Conservation (phyloP, 1,140 invertebrate genomes). For the Parapsyche elsis region DNA sequence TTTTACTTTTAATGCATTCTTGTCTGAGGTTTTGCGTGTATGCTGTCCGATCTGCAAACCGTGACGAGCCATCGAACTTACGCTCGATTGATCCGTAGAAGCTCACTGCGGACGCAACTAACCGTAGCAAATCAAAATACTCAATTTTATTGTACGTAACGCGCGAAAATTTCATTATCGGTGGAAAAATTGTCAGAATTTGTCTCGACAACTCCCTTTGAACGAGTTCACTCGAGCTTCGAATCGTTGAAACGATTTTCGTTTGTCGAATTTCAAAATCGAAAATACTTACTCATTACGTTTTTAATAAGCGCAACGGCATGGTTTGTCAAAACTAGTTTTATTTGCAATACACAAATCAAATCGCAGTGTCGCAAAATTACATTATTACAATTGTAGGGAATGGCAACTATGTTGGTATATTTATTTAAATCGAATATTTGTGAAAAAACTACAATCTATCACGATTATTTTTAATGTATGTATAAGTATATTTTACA, state of each 20-base stretch:
- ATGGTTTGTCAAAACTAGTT: constrained; percentile 11
- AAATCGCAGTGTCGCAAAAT: constrained; percentile 14
- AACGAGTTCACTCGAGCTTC: neutral
- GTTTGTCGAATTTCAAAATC: neutral
- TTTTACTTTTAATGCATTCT: neutral
- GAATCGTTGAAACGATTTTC: neutral
- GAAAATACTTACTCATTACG: neutral
- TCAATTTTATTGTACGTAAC: neutral
- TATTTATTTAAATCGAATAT: no score
- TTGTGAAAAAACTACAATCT: no score
- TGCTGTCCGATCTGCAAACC: neutral
- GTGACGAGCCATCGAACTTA: neutral
- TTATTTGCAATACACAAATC: constrained; percentile 1
- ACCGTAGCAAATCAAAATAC: neutral
- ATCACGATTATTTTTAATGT: no score
- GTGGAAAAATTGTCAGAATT: neutral
- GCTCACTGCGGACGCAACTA: neutral
- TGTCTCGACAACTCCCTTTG: neutral
- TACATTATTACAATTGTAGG: neutral
- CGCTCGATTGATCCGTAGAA: neutral
- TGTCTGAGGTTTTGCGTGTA: neutral
- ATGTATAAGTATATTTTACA: no score
- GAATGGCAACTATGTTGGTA: no score
- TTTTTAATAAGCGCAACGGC: constrained; percentile 22
- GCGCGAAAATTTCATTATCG: neutral